phyloP scores from a whole-genome alignment of 1,140 invertebrate species.

The Cydia fagiglandana region DNA sequence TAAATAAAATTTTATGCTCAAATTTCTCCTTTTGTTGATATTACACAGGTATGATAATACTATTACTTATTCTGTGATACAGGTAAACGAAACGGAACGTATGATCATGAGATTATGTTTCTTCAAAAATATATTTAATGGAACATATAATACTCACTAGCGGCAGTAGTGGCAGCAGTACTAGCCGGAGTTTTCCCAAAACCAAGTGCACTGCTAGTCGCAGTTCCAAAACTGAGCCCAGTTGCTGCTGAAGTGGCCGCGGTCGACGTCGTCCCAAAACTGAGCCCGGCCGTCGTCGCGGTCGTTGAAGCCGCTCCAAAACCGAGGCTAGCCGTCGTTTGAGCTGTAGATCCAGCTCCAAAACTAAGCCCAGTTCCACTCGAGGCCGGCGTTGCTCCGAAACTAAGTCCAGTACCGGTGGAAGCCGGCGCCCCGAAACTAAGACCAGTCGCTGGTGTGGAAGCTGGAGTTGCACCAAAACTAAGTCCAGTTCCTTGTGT shows the following conservation, averaged over 20 bases:
- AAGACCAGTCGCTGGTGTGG: neutral
- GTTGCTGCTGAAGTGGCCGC: conserved; percentile 44
- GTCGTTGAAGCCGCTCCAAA: conserved; percentile 46
- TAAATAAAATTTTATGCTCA: too few species aligned
- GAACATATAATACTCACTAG: neutral
- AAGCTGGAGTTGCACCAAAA: conserved; percentile 36
- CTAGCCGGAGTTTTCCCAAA: conserved; percentile 47
- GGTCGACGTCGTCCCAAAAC: conserved; percentile 50
- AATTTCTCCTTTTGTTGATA: too few species aligned
- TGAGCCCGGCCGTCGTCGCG: conserved; percentile 27
- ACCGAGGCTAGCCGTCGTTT: conserved; percentile 38
- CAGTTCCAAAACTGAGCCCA: conserved; percentile 51
- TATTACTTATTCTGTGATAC: too few species aligned
- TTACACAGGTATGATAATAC: too few species aligned
- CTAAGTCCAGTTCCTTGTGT: conserved; percentile 37
- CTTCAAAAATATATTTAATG: neutral
- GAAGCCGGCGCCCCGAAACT: neutral
- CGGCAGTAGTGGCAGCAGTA: conserved; percentile 42
- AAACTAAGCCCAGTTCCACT: conserved; percentile 38
- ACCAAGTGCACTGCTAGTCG: conserved; percentile 40
- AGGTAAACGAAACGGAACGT: too few species aligned
- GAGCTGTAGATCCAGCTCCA: conserved; percentile 28
- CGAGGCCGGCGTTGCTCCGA: neutral
- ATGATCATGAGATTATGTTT: too few species aligned
- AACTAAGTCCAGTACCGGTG: neutral